Evolutionary conservation across 2,797 vertebrate species (phyloP).

Genomic region (Ambastaia sidthimunki): DNA sequence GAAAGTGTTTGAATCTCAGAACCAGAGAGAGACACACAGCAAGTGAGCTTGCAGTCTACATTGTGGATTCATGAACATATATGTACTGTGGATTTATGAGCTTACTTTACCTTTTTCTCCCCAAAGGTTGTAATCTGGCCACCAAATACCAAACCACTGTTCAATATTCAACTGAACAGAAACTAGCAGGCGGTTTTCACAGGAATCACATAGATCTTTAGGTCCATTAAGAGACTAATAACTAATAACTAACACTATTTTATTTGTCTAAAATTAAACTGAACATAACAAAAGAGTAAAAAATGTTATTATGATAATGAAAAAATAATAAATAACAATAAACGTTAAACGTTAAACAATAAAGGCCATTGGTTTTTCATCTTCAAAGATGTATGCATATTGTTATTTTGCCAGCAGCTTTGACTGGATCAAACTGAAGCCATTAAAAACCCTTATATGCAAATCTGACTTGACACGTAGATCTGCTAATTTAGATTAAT

Average conservation of each 20-base stretch:
- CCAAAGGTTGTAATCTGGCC: neutral
- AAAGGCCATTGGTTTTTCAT: too few relatives aligned
- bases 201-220: too few relatives aligned
- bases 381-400: too few relatives aligned
- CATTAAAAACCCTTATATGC: neutral
- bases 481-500: neutral
- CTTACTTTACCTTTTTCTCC: neutral
- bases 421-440: too few relatives aligned
- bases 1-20: conserved; percentile 54
- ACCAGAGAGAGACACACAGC: conserved; percentile 51
- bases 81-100: too few relatives aligned
- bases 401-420: neutral
- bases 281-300: too few relatives aligned
- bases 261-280: too few relatives aligned
- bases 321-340: too few relatives aligned
- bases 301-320: too few relatives aligned
- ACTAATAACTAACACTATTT: too few relatives aligned
- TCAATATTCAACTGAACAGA: conserved; percentile 7
- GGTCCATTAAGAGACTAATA: too few relatives aligned
- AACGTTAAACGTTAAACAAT: too few relatives aligned
- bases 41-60: neutral
- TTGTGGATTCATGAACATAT: neutral
- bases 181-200: neutral
- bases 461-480: neutral
- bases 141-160: neutral